Conservation (phyloP, 2,113 vertebrate genomes). For the Malaclemys terrapin region DNA sequence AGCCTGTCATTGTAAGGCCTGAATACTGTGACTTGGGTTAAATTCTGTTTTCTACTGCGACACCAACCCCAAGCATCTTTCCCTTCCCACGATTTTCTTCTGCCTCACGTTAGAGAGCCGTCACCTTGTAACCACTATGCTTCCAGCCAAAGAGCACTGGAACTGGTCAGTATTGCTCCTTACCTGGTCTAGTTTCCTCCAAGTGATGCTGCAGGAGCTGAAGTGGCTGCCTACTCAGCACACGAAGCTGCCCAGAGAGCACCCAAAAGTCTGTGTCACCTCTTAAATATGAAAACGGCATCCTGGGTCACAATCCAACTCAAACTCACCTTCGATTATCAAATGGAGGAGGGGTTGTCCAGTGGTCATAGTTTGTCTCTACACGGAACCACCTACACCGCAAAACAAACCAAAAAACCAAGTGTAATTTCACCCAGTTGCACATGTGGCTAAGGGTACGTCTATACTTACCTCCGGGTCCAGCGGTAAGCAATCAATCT, state of each 20-base stretch:
- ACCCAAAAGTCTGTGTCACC: neutral
- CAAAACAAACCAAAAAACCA: neutral
- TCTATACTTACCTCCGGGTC: no score
- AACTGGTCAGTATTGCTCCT: rapidly evolving
- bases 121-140: neutral
- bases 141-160: neutral
- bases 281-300: rapidly evolving
- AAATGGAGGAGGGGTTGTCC: conserved; percentile 82
- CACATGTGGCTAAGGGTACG: neutral
- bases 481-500: no score
- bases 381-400: conserved; percentile 91
- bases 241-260: neutral
- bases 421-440: rapidly evolving
- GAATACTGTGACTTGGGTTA: neutral
- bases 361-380: conserved; percentile 97
- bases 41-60: neutral
- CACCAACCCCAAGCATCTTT: neutral
- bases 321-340: conserved; percentile 86
- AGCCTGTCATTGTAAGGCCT: neutral
- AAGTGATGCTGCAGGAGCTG: neutral
- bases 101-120: neutral
- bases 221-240: neutral
- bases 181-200: rapidly evolving
- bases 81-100: neutral
- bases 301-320: neutral